Evolutionary conservation across 1,140 invertebrate genomes (phyloP).

Genomic region (Drosophila miranda): DNA sequence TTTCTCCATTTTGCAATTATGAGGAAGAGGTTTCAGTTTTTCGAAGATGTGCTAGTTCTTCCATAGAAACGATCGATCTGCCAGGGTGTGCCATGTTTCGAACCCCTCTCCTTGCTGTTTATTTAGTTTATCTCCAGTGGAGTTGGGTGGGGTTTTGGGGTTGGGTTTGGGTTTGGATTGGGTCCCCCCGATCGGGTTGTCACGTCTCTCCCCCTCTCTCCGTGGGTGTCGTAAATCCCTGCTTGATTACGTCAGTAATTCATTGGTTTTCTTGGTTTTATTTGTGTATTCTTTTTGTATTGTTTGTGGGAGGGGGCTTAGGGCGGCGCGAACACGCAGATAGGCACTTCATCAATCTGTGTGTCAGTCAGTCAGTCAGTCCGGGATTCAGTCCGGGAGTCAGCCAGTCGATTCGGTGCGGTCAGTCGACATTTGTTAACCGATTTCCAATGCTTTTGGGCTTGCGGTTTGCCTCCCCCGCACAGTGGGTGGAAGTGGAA

Average conservation of each 20-base stretch:
- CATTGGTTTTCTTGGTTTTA: constrained; percentile 21
- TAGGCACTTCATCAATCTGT: constrained; percentile 48
- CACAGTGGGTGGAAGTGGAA: not conserved
- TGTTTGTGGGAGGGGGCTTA: constrained; percentile 6
- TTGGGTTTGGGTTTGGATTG: constrained; percentile 38
- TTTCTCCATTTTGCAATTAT: too few relatives aligned
- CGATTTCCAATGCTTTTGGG: constrained; percentile 21
- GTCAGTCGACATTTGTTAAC: constrained; percentile 43
- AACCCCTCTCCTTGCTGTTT: constrained; percentile 39
- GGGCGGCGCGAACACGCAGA: constrained; percentile 31
- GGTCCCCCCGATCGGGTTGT: constrained; percentile 10
- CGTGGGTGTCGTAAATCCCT: constrained; percentile 44
- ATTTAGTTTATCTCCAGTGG: constrained; percentile 43
- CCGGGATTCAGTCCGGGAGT: not conserved
- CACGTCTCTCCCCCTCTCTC: not conserved
- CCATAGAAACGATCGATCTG: too few relatives aligned
- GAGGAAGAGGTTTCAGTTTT: too few relatives aligned
- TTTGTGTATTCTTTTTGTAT: constrained; percentile 10
- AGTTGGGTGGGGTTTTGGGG: constrained; percentile 44
- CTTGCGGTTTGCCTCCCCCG: constrained; percentile 39
- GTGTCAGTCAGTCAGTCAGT: constrained; percentile 31
- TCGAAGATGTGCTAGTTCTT: too few relatives aligned
- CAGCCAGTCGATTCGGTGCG: constrained; percentile 37
- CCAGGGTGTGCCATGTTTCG: not conserved
- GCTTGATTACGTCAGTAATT: constrained; percentile 64